phyloP scores from a whole-genome alignment of 2,888 invertebrate genomes.

The Agrotis segetum region DNA sequence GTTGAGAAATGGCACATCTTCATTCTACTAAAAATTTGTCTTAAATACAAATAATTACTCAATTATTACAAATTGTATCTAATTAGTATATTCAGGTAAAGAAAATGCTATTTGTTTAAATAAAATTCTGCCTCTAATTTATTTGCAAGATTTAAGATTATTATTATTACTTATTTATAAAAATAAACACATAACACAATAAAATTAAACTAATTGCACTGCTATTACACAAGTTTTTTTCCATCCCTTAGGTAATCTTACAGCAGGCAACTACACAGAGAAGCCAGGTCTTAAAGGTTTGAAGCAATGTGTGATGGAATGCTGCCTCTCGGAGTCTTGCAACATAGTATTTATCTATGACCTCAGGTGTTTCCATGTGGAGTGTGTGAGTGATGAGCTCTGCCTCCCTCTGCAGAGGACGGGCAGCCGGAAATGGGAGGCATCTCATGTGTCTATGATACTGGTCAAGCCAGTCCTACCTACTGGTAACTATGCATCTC shows the following conservation, averaged over 20 bases:
- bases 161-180: too few species aligned
- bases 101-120: neutral
- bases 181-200: too few species aligned
- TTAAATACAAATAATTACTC: neutral
- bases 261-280: conserved; percentile 92
- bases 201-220: too few species aligned
- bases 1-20: conserved; percentile 2
- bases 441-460: conserved; percentile 94
- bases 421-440: conserved; percentile 88
- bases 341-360: conserved; percentile 95
- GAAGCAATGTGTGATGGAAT: conserved; percentile 92
- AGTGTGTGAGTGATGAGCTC: conserved; percentile 93
- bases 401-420: conserved; percentile 93
- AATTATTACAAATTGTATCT: neutral
- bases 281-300: conserved; percentile 88
- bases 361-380: conserved; percentile 94
- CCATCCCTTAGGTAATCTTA: conserved; percentile 83
- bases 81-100: neutral
- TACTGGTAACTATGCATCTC: conserved; percentile 79
- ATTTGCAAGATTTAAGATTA: too few species aligned
- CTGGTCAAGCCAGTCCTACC: conserved; percentile 93
- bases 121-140: neutral
- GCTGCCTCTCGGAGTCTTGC: conserved; percentile 93
- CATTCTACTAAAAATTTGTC: neutral
- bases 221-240: too few species aligned